Base-by-base conservation (phyloP, 2,888 invertebrate species). In the Peribatodes rhomboidaria region DNA sequence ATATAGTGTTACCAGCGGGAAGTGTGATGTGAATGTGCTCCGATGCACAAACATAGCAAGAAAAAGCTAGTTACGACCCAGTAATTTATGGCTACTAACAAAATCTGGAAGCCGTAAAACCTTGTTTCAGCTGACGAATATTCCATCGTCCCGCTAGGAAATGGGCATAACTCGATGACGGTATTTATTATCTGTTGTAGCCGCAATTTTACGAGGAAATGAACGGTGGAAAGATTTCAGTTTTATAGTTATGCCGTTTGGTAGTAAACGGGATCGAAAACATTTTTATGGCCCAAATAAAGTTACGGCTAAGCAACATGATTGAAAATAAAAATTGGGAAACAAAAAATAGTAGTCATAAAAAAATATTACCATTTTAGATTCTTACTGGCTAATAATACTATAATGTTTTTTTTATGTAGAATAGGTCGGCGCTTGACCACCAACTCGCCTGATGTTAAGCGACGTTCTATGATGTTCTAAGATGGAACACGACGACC, bases 191-290 rank as follows among this genome's bases (percentile, higher is more conserved):
- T 72, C 67, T 65, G 66, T 65, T 66, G 57, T 63, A 52, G 49
- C 57, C 61, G 54, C 66, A 55, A 66, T 54, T 72, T 68, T 71
- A 70, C 63, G 62, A 67, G 72, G 70, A 74, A 74, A 78, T 70
- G 66, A 74, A 70, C 58, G 71, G 18, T 37, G 56, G 61, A 72
- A 64, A 58, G 68, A 68, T 75, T 67, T 56, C 42, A 55, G 27
- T 56, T 65, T 65, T 57, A 69, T 52, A 52, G 57, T 39, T 55
- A 58, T 50, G 50, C 31, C 46, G 52, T 11, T 50, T 60, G 58
- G 61, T 37, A 56, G 53, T 66, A 61, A 67, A 67, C 59, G 53
- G 22, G 49, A 35, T 22, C 20, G 39, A 54, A 58, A 61, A 62
- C 47, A 55, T 53, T 47, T 44, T 63, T 69, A 56, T n/a, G 50